Evolutionary conservation across 2,797 vertebrate genomes (phyloP), one percentile per base, ranked within the genome.

Genomic region (Pipistrellus kuhlii): DNA sequence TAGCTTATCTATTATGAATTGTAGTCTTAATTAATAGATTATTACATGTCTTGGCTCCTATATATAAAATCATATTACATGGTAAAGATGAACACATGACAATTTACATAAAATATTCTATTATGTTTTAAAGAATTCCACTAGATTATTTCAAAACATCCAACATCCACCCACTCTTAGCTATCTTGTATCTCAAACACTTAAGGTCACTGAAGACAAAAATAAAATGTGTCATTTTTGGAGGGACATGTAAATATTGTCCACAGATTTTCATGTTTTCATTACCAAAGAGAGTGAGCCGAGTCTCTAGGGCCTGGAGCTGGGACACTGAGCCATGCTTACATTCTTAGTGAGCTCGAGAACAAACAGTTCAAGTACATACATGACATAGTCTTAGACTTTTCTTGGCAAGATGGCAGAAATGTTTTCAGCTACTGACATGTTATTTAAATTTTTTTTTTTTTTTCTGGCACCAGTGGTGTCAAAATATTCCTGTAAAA

Each of bases 281-380:
- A 64, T 94, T 93, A 66, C 32, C 53, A 85, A 87, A 81, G 13
- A 71, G 51, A 85, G 13, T 41, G 55, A 91, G n/a, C 12, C 10
- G 20, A 25, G 48, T 95, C 92, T 64, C 86, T 25, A 68, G 91
- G 55, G 95, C 25, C 48, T 25, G 27, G 64, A 80, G 25, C 20
- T 72, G 32, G 73, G 59, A 93, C 32, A 41, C 48, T 53, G 83
- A 46, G 83, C 53, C 71, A 66, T 75, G 90, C 8, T 75, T 92
- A 93, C 92, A 88, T 93, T 97, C 96, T 97, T 97, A 69, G 91
- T 62, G 64, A 90, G 94, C 77, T 85, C 41, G 91, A 96, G 97
- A 98, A 98, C 97, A 98, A 64, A 94, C 83, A 97, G 97, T 98
- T 98, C 97, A 98, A 97, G 97, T 85, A 68, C 96, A 97, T 98